Percentiles rank a stretch among this genome's conserved stretches.
Evolutionary conservation across 1,140 invertebrate genomes (phyloP).

Genomic region (Mylabris phalerata): DNA sequence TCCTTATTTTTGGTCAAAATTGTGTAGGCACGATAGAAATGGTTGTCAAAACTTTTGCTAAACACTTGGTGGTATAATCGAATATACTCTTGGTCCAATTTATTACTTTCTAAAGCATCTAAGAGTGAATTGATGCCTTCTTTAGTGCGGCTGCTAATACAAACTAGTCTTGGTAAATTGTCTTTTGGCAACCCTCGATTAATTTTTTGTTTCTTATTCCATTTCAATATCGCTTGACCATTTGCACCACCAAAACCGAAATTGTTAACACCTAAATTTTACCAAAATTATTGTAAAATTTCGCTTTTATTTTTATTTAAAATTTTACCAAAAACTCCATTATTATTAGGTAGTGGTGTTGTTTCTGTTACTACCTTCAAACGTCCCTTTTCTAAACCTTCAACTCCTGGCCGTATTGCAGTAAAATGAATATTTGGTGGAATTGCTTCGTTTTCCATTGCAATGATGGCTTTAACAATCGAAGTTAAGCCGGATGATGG

Average conservation of each 20-base stretch:
- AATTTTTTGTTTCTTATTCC: constrained; percentile 47
- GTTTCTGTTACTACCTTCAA: constrained; percentile 55
- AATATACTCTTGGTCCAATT: constrained; percentile 49
- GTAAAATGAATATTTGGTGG: too few species aligned
- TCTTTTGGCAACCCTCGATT: constrained; percentile 39
- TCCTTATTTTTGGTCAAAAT: too few species aligned
- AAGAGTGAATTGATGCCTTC: constrained; percentile 64
- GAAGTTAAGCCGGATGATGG: constrained; percentile 82
- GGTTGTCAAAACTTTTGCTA: too few species aligned
- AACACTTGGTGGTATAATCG: constrained; percentile 49
- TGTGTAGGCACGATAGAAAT: too few species aligned
- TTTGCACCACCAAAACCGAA: constrained; percentile 61
- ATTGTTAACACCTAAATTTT: constrained; percentile 43
- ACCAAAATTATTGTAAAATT: too few species aligned
- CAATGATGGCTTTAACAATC: constrained; percentile 70
- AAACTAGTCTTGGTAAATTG: constrained; percentile 53
- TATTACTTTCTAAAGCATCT: constrained; percentile 56
- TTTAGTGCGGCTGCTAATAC: constrained; percentile 55
- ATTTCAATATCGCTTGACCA: constrained; percentile 60
- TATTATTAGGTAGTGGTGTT: constrained; percentile 50
- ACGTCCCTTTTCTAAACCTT: constrained; percentile 61
- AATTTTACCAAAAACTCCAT: constrained; percentile 44
- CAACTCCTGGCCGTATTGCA: constrained; percentile 60
- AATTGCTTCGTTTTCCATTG: constrained; percentile 48
- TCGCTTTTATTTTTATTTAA: too few species aligned